These are phyloP conservation scores for Progne subis DNA, from an alignment of 2,113 vertebrate species.

Conservation along the genomic window DNA sequence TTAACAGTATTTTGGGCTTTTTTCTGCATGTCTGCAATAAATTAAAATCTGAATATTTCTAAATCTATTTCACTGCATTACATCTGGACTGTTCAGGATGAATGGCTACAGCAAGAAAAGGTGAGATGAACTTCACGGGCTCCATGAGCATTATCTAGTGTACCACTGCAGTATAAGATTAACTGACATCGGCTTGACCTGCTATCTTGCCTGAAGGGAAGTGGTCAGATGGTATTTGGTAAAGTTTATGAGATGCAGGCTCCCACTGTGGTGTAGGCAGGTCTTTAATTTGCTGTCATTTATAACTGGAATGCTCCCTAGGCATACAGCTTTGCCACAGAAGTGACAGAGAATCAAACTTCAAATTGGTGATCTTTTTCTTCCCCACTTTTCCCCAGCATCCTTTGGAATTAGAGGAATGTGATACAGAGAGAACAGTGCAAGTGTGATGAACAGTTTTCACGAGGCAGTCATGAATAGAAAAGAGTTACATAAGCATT, in stretches of 20 bases:
- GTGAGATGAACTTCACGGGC: neutral
- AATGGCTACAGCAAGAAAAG: neutral
- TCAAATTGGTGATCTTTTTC: neutral
- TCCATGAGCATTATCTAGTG: neutral
- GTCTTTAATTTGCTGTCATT: constrained; percentile 22
- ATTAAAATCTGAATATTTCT: constrained; percentile 9
- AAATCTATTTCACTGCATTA: neutral
- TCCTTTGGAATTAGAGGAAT: neutral
- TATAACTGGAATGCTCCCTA: neutral
- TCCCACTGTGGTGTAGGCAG: neutral
- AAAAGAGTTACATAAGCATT: neutral
- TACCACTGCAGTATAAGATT: neutral
- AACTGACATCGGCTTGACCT: constrained; percentile 24
- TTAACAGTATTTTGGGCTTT: neutral
- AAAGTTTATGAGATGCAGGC: constrained; percentile 10
- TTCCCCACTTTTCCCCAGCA: neutral
- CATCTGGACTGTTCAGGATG: neutral
- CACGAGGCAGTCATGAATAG: neutral
- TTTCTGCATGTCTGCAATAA: neutral
- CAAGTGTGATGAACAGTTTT: neutral
- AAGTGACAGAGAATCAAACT: constrained; percentile 17
- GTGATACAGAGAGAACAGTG: neutral
- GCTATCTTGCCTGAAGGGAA: constrained; percentile 26
- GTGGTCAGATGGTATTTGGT: constrained; percentile 28
- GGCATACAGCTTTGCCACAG: neutral